Base-by-base conservation (phyloP, 2,888 invertebrate species). In the Baronia brevicornis region DNA sequence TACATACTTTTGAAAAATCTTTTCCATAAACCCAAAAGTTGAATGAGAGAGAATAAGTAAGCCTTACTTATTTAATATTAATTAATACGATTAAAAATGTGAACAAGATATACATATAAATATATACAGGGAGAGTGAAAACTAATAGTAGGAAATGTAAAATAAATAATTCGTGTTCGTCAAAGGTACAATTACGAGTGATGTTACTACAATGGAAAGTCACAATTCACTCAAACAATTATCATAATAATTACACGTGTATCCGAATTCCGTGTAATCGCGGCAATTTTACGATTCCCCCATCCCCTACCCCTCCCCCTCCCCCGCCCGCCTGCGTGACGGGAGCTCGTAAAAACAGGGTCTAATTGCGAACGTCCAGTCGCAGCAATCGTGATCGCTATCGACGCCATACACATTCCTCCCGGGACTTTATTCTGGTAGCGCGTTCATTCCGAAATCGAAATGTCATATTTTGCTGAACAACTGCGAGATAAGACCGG, bases 301-400 rank as follows among this genome's bases (percentile, higher is more conserved):
- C 19, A 20, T 17, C 11, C 15, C 22, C 7, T 7, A 17, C 10
- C 43, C 44, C 44, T 47, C 38, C 48, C n/a, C 14, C 20, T 18
- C 20, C 21, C 11, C 15, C 22, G 11, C n/a, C 22, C 10, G 41
- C 44, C 44, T 47, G 38, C 48, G 45, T 47, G 47, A 43, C 39
- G 37, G 35, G 33, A 36, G 30, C 37, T 22, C 29, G 33, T 33
- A 47, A 45, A 48, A 45, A 39, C 37, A 9, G 22, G 30, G 36
- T 33, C 43, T 48, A 48, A 48, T 47, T 49, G 44, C 44, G 43
- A 34, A 38, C 35, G 44, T 46, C 43, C 44, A 43, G 40, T 39
- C 40, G 22, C 35, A n/a, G 41, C 45, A 46, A 45, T 44, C 31
- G 36, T 24, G 44, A 43, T 48, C 32, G 32, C 35, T 45, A 48